Base-by-base conservation (phyloP, 1,140 invertebrate genomes). In the Nebria ingens region DNA sequence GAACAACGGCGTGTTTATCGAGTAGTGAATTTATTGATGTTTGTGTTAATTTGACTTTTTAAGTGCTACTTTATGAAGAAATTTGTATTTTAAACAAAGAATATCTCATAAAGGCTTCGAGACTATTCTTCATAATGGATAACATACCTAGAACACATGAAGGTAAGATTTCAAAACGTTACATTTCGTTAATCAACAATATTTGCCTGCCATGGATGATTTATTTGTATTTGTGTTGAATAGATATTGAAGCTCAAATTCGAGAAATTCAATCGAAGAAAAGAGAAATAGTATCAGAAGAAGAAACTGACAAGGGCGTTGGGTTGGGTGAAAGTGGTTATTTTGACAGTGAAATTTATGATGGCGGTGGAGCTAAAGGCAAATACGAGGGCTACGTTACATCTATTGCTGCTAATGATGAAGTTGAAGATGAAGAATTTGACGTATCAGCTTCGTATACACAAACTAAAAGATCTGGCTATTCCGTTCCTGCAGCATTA, bases 321-420 rank as follows among this genome's bases (percentile, higher is more conserved):
- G 88, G 88, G 1, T 73, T 97, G 50, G 89, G 91, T 53, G 88
- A 93, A 61, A 85, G 84, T 64, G 91, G 89, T 11, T 90, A 84
- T 64, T 96, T 91, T 76, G 94, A 98, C 73, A 85, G 83, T 66
- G 93, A 97, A 62, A 93, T 97, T 61, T 97, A 97, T 73, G 91
- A 92, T 68, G 85, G 72, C 17, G 72, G 73, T 54, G 72, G 68
- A 20, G 77, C 77, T 2, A 88, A 87, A 61, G 83, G 83, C 19
- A 90, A 91, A 69, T 97, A 87, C 75, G 91, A 91, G 68, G 92
- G 91, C 25, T 97, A 97, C 76, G 91, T 93, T 38, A 94, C 91
- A 55, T 97, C 93, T 0, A 97, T 97, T 75, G 92, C 92, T 53
- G 86, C 92, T 0, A 95, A 93, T 75, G 91, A 93, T 74, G 89